Base-by-base conservation (phyloP, 2,888 invertebrate genomes). In the Parnassius mnemosyne region DNA sequence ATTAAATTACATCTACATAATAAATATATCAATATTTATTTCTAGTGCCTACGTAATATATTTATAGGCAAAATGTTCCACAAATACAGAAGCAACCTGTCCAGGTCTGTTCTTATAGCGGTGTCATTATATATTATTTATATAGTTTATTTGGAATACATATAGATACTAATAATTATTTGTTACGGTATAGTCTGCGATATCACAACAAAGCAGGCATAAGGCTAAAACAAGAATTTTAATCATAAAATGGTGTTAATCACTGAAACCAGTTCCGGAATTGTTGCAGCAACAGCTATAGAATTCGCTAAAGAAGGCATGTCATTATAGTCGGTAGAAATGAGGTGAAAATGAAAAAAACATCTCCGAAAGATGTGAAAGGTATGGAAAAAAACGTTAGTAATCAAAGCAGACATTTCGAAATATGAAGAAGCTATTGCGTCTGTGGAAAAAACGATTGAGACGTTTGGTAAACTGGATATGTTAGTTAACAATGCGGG, bases 201-300 rank as follows among this genome's bases (percentile, higher is more conserved):
- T 13, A 42, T n/a, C 42, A 43, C 44, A 10, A n/a, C 20, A 10
- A 3, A 9, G 25, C 13, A 34, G 16, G 47, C 41, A 47, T 53
- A 10, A n/a, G 7, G 10, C 3, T 11, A 9, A 13, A 9, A 9
- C 16, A 55, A 78, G 78, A 71, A 66, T 69, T 76, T 78, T 46
- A 57, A 65, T 46, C 66, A 68, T 42, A 80, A 80, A 74, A 74
- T 78, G 0, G 80, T 79, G 0, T 57, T 85, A 3, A 70, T 84
- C 2, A 84, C 82, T 0, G 83, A 83, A 0, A 75, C 74, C 0
- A 81, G 82, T 58, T 77, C 82, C 0, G 84, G 84, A 10, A 84
- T 85, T 12, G 85, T 84, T 3, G 84, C 81, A 1, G 73, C 74
- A 0, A 72, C 76, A 0, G 83, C 83, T 1, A 64, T 72, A 0